Base-by-base conservation (phyloP, 2,888 invertebrate genomes). In the Cerastis leucographa region DNA sequence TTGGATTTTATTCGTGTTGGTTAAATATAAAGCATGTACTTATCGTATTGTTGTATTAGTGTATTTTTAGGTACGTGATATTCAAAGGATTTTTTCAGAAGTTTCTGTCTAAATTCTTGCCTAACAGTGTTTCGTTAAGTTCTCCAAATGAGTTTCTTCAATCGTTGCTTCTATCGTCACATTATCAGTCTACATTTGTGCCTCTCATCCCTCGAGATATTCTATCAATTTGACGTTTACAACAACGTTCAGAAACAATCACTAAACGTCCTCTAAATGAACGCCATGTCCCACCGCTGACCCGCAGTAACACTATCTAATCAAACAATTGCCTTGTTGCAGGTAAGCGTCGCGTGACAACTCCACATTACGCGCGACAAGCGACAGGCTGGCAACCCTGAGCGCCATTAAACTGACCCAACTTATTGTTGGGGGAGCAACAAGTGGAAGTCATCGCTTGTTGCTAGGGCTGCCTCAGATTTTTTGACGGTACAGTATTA, bases 391-490 rank as follows among this genome's bases (percentile, higher is more conserved):
- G 72, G 80, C 80, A 86, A 77, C 81, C 70, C 81, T 81, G 83
- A 84, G 74, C 54, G 67, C 80, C 87, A 88, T 90, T 87, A 89
- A 91, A 91, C 89, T 91, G 95, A 93, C 91, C 93, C 92, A 92
- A 92, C 91, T 91, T 92, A 95, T 95, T 95, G 95, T 96, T 94
- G 90, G 94, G 96, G 95, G 94, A 94, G 96, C 96, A 96, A 96
- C 96, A 96, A 95, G 96, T 96, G 94, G 87, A 86, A 86, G 87
- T 89, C 90, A 88, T 89, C 88, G 88, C 89, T 92, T 91, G 90
- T 92, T 91, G 29, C 42, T 91, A 96, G 95, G 96, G 96, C 73
- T 95, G 92, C 7, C 93, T 88, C 75, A 14, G 7, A 19, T 61
- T 17, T 35, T 35, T 12, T 11, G 19, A n/a, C 6, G 59, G 82